Evolutionary conservation across 2,797 vertebrate genomes (phyloP).

Genomic region (Hydrolagus colliei): DNA sequence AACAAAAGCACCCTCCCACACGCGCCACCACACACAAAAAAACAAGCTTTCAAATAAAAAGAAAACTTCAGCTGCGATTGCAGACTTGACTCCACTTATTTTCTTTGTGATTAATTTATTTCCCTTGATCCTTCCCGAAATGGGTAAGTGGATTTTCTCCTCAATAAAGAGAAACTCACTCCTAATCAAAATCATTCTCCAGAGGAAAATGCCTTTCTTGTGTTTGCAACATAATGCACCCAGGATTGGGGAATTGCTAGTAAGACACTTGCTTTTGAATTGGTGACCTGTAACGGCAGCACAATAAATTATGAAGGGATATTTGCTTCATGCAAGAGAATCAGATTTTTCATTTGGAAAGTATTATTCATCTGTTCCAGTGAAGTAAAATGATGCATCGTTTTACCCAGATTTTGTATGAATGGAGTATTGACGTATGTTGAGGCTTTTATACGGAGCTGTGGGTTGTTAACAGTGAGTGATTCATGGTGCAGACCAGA

Average conservation of each 20-base stretch:
- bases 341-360: background rate
- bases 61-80: background rate
- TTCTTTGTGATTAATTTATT: background rate
- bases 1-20: too few species aligned
- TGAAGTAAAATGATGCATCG: background rate
- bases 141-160: background rate
- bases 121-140: background rate
- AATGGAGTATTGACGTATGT: background rate
- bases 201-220: background rate
- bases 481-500: background rate
- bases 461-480: background rate
- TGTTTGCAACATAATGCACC: background rate
- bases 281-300: background rate
- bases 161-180: background rate
- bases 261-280: background rate
- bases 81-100: constrained; percentile 3
- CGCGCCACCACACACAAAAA: too few species aligned
- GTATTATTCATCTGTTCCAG: background rate
- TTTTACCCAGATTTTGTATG: background rate
- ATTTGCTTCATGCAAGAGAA: background rate
- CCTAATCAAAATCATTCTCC: background rate
- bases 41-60: too few species aligned
- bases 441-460: background rate
- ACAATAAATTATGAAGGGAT: background rate
- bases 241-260: background rate